phyloP scores from a whole-genome alignment of 2,113 vertebrate species.

The Eudyptes chrysolophus region DNA sequence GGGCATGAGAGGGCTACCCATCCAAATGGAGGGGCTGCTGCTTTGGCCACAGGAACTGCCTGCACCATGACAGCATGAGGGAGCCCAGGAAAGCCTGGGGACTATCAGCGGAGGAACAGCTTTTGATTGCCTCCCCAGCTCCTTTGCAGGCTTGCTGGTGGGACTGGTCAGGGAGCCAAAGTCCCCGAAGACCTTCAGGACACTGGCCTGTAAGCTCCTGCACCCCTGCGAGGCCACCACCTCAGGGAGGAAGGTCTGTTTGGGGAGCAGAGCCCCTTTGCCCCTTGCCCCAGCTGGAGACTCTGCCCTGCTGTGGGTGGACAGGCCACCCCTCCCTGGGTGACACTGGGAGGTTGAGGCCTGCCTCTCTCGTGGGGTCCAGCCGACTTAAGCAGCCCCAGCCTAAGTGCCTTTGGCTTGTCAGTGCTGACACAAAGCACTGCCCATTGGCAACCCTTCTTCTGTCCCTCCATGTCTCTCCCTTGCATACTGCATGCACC shows the following conservation, averaged over 20 bases:
- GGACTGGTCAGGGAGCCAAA: neutral
- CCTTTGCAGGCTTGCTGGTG: neutral
- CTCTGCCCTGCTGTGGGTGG: neutral
- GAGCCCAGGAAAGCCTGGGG: neutral
- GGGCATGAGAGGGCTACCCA: neutral
- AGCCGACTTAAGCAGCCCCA: neutral
- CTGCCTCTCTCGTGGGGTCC: neutral
- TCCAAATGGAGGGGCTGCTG: neutral
- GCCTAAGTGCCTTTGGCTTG: neutral
- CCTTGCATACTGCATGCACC: accelerated
- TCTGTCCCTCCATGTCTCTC: neutral
- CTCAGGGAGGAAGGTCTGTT: neutral
- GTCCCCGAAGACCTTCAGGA: neutral
- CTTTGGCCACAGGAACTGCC: neutral
- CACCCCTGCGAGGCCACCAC: accelerated
- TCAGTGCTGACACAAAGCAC: neutral
- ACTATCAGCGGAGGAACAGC: neutral
- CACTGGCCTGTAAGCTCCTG: neutral
- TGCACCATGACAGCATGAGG: neutral
- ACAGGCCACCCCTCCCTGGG: neutral
- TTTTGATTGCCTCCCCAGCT: neutral
- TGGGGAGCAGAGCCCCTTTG: neutral
- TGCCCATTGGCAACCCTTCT: neutral
- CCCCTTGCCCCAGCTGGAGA: neutral
- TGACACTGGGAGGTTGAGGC: neutral